phyloP scores from a whole-genome alignment of 1,140 invertebrate genomes.

The Saccostrea glomerata region DNA sequence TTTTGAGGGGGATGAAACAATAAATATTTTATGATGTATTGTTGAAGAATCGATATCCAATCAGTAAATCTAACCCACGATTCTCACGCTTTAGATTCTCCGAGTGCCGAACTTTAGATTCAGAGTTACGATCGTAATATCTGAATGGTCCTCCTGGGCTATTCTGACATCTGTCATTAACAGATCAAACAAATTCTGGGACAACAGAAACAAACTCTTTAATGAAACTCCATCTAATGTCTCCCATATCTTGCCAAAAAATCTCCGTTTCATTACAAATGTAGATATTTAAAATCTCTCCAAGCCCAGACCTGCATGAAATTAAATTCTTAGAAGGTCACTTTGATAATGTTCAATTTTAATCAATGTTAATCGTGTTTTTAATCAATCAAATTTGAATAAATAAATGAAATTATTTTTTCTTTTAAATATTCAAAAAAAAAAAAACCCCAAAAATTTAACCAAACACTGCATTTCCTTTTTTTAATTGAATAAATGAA shows the following conservation, averaged over 20 bases:
- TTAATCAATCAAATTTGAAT: neutral
- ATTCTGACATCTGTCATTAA: constrained; percentile 13
- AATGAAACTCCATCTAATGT: neutral
- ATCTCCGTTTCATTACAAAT: constrained; percentile 18
- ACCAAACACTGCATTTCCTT: neutral
- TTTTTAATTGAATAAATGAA: neutral
- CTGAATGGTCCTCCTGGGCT: neutral
- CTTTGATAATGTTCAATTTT: neutral
- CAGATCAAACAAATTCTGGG: neutral
- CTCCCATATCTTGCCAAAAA: constrained; percentile 28
- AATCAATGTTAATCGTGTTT: neutral
- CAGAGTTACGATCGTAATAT: neutral
- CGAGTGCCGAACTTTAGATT: neutral
- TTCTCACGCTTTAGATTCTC: neutral
- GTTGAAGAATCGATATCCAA: neutral
- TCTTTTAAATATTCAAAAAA: neutral
- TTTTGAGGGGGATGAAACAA: neutral
- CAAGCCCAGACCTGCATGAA: neutral
- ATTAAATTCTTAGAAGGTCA: neutral
- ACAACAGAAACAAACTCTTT: neutral
- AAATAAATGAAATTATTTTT: neutral
- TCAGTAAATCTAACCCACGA: neutral
- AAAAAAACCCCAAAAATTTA: neutral
- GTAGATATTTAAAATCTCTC: constrained; percentile 15
- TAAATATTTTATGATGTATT: neutral